Evolutionary conservation across 2,888 invertebrate species (phyloP), one percentile per base, ranked within the genome.

Genomic region (Latheticus oryzae): DNA sequence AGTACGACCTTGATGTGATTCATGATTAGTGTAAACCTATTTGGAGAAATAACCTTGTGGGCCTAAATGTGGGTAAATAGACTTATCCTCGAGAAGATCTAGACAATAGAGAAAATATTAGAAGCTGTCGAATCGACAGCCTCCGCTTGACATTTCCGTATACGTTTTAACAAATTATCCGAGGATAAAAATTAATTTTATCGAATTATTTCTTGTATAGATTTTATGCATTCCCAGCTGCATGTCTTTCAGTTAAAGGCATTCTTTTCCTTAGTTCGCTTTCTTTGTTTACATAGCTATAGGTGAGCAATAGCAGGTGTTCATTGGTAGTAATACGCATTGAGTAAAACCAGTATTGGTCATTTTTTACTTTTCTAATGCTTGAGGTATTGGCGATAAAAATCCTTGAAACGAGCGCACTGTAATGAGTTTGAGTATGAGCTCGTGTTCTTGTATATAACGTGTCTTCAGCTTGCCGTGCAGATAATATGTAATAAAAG

Each of bases 281-380:
- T 38, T 50, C 37, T 50, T 50, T 50, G 38, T 42, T 52, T 38
- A 38, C 51, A 38, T 38, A 37, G 5, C 8, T 26, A 48, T 28
- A 40, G 50, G 40, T 54, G 53, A 54, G 53, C 45, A 43, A 45
- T 43, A 54, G 53, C 53, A 54, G 53, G 53, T 54, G 53, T 54
- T 43, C 43, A 43, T 54, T 54, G 35, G 42, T 24, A 16, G 43
- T 53, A 54, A 54, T 33, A 45, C 32, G 19, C 52, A 52, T 52
- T 28, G 28, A 52, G 52, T 26, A 32, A 52, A 52, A 52, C 52
- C 52, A 16, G 52, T 52, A 52, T 50, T 15, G 37, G 37, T 37
- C 40, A 42, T 50, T 50, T 38, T 50, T 50, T 26, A 26, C 19
- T 42, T 42, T 42, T 52, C 52, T 52, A 52, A 52, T 52, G 42